Evolutionary conservation across 2,888 invertebrate genomes (phyloP).

Genomic region (Nesidiocoris tenuis): DNA sequence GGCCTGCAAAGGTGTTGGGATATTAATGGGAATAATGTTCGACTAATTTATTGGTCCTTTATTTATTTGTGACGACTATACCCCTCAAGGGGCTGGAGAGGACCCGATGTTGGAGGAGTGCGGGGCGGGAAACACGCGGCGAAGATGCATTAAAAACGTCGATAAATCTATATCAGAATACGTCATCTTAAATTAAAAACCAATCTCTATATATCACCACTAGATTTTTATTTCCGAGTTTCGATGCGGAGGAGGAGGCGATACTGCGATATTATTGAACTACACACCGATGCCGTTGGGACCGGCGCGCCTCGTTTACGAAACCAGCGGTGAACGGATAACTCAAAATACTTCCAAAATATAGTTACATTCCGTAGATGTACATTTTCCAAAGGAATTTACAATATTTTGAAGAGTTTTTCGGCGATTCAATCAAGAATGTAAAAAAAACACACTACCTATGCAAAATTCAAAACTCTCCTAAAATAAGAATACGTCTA

Average conservation of each 20-base stretch:
- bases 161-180: slow-evolving; percentile 39
- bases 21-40: slow-evolving; percentile 36
- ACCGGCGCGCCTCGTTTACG: too few relatives aligned
- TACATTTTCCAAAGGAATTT: too few relatives aligned
- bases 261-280: too few relatives aligned
- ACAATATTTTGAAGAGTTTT: too few relatives aligned
- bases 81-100: background rate
- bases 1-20: slow-evolving; percentile 31
- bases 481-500: too few relatives aligned
- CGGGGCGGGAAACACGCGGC: slow-evolving; percentile 6
- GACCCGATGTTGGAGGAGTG: background rate
- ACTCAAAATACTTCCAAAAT: too few relatives aligned
- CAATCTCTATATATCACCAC: slow-evolving; percentile 38
- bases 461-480: too few relatives aligned
- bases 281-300: too few relatives aligned
- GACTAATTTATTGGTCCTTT: slow-evolving; percentile 33
- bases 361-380: too few relatives aligned
- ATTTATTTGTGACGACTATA: slow-evolving; percentile 22
- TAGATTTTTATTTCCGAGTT: slow-evolving; percentile 20
- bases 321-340: too few relatives aligned
- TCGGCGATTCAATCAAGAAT: too few relatives aligned
- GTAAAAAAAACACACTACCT: too few relatives aligned
- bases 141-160: slow-evolving; percentile 22
- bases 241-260: background rate
- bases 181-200: slow-evolving; percentile 37